Evolutionary conservation across 2,113 vertebrate genomes (phyloP).

Genomic region (Cichladusa arquata): DNA sequence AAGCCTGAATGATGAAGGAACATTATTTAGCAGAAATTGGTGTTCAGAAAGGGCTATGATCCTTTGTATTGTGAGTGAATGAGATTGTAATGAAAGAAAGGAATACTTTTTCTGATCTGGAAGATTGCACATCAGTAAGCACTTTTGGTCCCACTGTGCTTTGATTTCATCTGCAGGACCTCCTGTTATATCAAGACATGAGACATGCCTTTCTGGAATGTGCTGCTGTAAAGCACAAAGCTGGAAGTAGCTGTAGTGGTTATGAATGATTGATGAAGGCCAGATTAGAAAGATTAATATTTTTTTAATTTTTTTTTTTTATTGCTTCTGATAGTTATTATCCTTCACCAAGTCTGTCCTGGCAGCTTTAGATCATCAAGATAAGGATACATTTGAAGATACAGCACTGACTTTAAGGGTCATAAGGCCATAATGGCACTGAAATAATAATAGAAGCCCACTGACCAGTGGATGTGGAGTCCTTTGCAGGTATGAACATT

Average conservation of each 20-base stretch:
- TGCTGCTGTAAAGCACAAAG: background rate
- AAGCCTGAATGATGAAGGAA: background rate
- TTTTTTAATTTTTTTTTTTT: background rate
- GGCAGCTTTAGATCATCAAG: background rate
- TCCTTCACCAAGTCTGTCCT: background rate
- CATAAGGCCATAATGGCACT: background rate
- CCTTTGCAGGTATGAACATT: background rate
- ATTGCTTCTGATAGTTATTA: background rate
- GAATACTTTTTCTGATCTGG: background rate
- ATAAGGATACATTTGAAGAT: background rate
- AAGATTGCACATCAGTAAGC: background rate
- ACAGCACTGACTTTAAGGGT: background rate
- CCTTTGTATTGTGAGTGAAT: background rate
- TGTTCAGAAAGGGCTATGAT: background rate
- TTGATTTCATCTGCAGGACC: background rate
- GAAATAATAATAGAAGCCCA: background rate
- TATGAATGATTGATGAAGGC: background rate
- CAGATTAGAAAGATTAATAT: background rate
- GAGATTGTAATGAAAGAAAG: background rate
- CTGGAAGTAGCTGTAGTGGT: background rate
- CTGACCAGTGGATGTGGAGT: background rate
- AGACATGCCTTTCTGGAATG: background rate
- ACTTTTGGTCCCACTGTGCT: background rate
- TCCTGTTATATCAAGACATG: background rate
- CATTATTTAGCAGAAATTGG: background rate